phyloP scores from a whole-genome alignment of 2,113 vertebrate species.

The Tragulus kanchil region DNA sequence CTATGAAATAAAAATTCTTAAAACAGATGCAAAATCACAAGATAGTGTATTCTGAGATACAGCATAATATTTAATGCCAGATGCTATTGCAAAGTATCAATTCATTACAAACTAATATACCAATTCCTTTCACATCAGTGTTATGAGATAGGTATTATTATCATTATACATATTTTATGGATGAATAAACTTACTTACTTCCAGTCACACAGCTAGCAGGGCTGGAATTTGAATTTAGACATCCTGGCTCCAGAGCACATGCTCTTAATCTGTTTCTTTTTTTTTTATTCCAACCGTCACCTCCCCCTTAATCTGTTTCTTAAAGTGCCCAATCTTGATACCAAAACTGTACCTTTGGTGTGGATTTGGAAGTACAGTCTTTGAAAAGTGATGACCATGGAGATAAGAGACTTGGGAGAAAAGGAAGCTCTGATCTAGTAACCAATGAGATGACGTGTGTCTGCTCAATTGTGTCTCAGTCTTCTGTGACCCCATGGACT shows the following conservation, averaged over 20 bases:
- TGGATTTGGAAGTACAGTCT: fast-evolving
- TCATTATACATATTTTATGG: neutral
- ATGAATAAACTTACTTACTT: neutral
- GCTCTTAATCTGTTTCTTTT: neutral
- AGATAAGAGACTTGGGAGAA: conserved; percentile 8
- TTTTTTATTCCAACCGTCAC: too few relatives aligned
- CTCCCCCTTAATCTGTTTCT: neutral
- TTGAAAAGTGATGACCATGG: neutral
- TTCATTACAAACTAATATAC: neutral
- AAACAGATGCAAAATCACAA: neutral
- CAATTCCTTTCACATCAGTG: neutral
- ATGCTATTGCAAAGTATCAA: neutral
- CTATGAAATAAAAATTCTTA: neutral
- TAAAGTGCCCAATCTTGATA: neutral
- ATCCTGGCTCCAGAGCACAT: neutral
- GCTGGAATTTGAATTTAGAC: neutral
- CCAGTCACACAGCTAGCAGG: neutral
- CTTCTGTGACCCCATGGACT: neutral
- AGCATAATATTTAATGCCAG: neutral
- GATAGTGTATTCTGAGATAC: neutral
- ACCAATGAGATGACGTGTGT: fast-evolving
- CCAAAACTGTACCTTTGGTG: fast-evolving
- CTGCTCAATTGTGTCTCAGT: neutral
- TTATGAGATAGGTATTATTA: neutral
- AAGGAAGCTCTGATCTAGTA: neutral